These are phyloP conservation scores for Crax fasciolata DNA, from an alignment of 2,797 vertebrate genomes.

Conservation along the genomic window DNA sequence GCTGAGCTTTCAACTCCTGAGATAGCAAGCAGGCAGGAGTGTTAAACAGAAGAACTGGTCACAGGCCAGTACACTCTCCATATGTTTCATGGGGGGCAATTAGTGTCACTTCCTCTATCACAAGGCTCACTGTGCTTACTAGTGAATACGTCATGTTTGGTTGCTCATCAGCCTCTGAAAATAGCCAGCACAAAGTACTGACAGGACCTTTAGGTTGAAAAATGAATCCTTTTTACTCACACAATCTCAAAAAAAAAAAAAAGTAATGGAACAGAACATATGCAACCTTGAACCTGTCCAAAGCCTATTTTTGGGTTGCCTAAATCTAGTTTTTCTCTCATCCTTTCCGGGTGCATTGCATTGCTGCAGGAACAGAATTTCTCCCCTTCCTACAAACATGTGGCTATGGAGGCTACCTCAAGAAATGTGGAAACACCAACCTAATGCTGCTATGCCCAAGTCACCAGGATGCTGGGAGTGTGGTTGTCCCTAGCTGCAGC, in stretches of 20 bases:
- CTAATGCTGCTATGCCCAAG: fast-evolving
- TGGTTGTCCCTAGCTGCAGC: fast-evolving
- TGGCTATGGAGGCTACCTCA: fast-evolving
- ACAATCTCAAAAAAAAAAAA: not conserved
- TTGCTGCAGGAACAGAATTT: not conserved
- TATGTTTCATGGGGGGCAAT: conserved; percentile 27
- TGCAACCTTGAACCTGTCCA: not conserved
- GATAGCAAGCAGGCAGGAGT: conserved; percentile 12
- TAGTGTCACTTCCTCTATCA: not conserved
- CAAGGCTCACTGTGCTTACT: conserved; percentile 52
- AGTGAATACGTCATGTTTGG: conserved; percentile 76
- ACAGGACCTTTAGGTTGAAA: conserved; percentile 48
- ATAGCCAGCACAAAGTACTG: conserved; percentile 61
- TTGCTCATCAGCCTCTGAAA: conserved; percentile 73
- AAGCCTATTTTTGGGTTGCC: not conserved
- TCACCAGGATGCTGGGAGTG: fast-evolving
- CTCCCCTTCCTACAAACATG: not conserved
- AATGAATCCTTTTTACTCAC: conserved; percentile 37
- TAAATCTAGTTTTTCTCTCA: not conserved
- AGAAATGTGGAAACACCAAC: not conserved
- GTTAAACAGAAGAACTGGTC: conserved; percentile 40
- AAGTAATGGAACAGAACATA: not conserved
- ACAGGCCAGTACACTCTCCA: not conserved
- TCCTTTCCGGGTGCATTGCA: not conserved
- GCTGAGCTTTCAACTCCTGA: conserved; percentile 49